Evolutionary conservation across 2,113 vertebrate genomes (phyloP).

Genomic region (Phalacrocorax carbo): DNA sequence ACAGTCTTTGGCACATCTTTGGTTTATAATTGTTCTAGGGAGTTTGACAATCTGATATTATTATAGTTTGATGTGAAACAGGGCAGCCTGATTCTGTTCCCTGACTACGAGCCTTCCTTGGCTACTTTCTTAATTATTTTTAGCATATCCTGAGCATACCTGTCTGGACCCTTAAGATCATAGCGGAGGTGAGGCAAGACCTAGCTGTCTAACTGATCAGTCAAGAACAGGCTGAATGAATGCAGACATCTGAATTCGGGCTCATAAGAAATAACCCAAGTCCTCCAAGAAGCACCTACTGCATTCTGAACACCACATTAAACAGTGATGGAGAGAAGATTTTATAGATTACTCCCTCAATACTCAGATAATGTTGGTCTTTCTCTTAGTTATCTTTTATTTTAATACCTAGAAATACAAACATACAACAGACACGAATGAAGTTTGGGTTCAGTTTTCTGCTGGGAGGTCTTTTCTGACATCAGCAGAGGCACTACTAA

Average conservation of each 20-base stretch:
- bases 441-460: background rate
- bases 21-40: background rate
- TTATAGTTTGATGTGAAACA: background rate
- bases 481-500: background rate
- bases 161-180: background rate
- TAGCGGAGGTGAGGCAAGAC: background rate
- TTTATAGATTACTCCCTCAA: background rate
- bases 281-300: background rate
- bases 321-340: background rate
- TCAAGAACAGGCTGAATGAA: background rate
- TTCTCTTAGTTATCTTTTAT: background rate
- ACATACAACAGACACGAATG: background rate
- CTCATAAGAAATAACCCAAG: background rate
- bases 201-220: background rate
- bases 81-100: background rate
- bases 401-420: background rate
- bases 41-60: background rate
- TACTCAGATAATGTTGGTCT: background rate
- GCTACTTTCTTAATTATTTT: background rate
- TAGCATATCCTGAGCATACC: background rate
- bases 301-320: background rate
- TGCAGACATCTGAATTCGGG: background rate
- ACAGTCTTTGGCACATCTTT: background rate
- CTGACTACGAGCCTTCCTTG: background rate
- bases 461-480: background rate